These are phyloP conservation scores for Phyto melanocephala DNA, from an alignment of 2,888 invertebrate genomes.

Conservation along the genomic window DNA sequence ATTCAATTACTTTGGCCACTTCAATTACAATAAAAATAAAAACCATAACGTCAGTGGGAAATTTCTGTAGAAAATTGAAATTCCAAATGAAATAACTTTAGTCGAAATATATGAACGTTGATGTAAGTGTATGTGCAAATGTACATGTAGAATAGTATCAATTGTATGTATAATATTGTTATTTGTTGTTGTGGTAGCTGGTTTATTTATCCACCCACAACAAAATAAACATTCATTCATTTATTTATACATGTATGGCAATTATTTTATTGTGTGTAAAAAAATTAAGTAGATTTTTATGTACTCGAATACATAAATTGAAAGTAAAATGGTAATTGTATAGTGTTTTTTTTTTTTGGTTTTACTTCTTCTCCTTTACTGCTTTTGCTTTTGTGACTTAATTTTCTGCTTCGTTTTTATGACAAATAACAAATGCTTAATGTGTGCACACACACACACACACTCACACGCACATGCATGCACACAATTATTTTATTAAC, in stretches of 20 bases:
- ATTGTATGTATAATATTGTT: too few species aligned
- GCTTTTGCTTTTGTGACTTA: constrained; percentile 1
- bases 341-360: background rate
- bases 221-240: constrained; percentile 2
- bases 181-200: background rate
- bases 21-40: constrained; percentile 6
- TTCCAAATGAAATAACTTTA: background rate
- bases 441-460: background rate
- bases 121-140: background rate
- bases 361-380: background rate
- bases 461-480: background rate
- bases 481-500: constrained; percentile 2
- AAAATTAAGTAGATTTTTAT: constrained; percentile 25
- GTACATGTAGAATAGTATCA: too few species aligned
- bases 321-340: background rate
- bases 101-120: background rate
- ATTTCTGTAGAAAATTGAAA: background rate
- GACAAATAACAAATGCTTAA: background rate
- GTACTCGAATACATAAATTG: background rate
- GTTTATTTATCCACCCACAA: background rate
- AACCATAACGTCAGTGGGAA: background rate
- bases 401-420: background rate
- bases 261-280: constrained; percentile 10
- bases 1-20: constrained; percentile 5
- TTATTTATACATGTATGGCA: background rate